Evolutionary conservation across 1,140 invertebrate genomes (phyloP), one percentile per base, ranked within the genome.

Genomic region (Drosophila melanica): DNA sequence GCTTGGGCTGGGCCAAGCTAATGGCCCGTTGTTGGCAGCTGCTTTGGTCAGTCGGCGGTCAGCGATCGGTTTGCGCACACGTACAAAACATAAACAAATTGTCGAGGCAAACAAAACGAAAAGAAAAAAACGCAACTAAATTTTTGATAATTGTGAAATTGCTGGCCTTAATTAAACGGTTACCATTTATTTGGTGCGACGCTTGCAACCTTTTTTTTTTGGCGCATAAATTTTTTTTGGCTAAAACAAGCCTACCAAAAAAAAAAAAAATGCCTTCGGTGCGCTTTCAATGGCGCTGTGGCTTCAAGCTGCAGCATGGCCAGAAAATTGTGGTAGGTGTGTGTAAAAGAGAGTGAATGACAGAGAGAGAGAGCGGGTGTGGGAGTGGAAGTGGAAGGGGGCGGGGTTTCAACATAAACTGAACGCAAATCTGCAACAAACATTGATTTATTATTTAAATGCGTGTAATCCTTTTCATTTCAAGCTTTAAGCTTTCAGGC

Each of bases 371-470:
- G 27, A 33, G 48, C 10, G 27, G 16, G 48, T 1, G 48, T 5
- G 48, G 14, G n/a, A 16, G 9, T 16, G 48, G 0, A 4, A 11
- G 33, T 7, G 37, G 27, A 33, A 9, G 6, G 30, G 6, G 30
- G 6, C 8, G 30, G 30, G 30, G 9, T 35, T 35, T 11, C 47
- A 30, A 20, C 53, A 45, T 35, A n/a, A 44, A 33, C 2, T 14
- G 7, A 18, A 18, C n/a, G n/a, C n/a, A n/a, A n/a, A n/a, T n/a
- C n/a, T n/a, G 18, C 10, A 18, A 54, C 60, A 68, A 54, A 71
- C 72, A 87, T 89, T 89, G 79, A 89, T 84, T 84, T 89, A 80
- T 80, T 75, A 77, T 75, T 84, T 62, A 77, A 89, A 67, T 77
- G 69, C 77, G 48, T 70, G 85, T 58, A 84, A 89, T 84, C 75